Evolutionary conservation across 2,888 invertebrate species (phyloP).

Genomic region (Xylocampa areola): DNA sequence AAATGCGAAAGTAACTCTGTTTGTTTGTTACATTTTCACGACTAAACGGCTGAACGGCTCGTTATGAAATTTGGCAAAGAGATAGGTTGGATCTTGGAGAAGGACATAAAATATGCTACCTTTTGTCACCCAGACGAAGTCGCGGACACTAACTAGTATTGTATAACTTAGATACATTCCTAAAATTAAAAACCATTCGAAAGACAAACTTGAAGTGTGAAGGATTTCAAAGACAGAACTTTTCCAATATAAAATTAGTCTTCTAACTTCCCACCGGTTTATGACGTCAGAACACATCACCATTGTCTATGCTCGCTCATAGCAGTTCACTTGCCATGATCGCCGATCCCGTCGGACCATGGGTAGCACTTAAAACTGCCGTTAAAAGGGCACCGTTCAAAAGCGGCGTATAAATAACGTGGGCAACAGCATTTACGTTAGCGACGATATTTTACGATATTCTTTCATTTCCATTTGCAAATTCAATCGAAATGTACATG

Average conservation of each 20-base stretch:
- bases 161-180: too few species aligned
- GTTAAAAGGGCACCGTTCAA: conserved; percentile 84
- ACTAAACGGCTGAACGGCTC: too few species aligned
- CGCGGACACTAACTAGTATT: background rate
- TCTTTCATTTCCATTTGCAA: conserved; percentile 72
- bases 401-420: conserved; percentile 86
- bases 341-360: conserved; percentile 52
- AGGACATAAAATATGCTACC: too few species aligned
- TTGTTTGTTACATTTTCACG: too few species aligned
- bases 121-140: too few species aligned
- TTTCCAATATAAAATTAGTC: conserved; percentile 22
- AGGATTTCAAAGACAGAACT: conserved; percentile 26
- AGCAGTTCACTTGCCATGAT: conserved; percentile 44
- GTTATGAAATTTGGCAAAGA: too few species aligned
- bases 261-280: conserved; percentile 27
- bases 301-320: conserved; percentile 42
- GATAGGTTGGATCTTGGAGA: too few species aligned
- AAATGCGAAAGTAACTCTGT: too few species aligned
- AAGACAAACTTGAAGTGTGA: conserved; percentile 5
- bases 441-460: conserved; percentile 83
- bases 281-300: conserved; percentile 36
- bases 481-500: conserved; percentile 53
- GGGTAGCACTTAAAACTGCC: conserved; percentile 85
- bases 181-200: background rate
- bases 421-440: conserved; percentile 79